A percentile compares a stretch with the other conserved stretches of the same genome.
phyloP scores from a whole-genome alignment of 2,797 vertebrate genomes.

The Sphaeramia orbicularis region DNA sequence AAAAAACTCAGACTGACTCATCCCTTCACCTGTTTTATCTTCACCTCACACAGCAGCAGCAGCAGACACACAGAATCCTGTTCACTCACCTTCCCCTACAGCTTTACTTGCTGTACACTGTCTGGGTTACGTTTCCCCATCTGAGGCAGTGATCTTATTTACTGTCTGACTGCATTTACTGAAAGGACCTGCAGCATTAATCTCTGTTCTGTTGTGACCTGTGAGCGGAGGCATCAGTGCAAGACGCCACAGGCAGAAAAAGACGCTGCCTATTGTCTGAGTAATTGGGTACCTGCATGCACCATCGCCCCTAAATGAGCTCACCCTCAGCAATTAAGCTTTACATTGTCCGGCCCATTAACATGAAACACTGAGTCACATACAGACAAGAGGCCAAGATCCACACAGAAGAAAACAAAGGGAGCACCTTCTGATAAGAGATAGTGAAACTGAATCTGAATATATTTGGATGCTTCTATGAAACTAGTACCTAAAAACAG shows the following conservation, averaged over 20 bases:
- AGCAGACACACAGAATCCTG: not conserved
- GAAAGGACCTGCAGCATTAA: constrained; percentile 6
- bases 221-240: not conserved
- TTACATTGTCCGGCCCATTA: not conserved
- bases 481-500: no score
- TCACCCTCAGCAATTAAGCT: constrained; percentile 12
- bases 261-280: constrained; percentile 18
- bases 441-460: not conserved
- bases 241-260: not conserved
- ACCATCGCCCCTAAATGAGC: constrained; percentile 16
- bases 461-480: no score
- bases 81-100: not conserved
- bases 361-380: not conserved
- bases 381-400: not conserved
- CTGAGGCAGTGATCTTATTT: not conserved
- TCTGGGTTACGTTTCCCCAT: constrained; percentile 1
- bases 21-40: constrained; percentile 10
- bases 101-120: not conserved
- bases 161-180: not conserved
- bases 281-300: constrained; percentile 32
- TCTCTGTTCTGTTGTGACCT: not conserved
- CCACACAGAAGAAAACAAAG: not conserved
- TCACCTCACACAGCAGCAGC: not conserved
- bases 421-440: not conserved
- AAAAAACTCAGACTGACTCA: not conserved